These are phyloP conservation scores for Triplophysa bombifrons DNA, from an alignment of 2,797 vertebrate genomes.

Conservation along the genomic window DNA sequence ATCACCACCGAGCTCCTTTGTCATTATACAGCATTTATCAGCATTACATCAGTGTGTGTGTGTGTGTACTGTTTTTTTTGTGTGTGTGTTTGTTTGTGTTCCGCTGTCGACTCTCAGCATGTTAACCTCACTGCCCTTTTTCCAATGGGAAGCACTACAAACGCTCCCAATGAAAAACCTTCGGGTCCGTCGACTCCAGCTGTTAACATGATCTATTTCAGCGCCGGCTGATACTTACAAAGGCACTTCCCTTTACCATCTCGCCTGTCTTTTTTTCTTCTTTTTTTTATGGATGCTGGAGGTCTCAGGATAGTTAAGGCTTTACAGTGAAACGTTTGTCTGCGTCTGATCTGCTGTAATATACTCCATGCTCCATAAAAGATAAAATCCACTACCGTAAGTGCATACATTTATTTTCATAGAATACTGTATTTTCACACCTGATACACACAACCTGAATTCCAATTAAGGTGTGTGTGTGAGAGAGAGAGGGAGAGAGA, in stretches of 20 bases:
- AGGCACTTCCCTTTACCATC: constrained; percentile 13
- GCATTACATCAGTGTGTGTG: not conserved
- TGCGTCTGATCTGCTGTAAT: constrained; percentile 9
- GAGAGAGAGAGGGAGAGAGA: constrained; percentile 10
- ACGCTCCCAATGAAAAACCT: constrained; percentile 54
- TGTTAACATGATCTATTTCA: constrained; percentile 54
- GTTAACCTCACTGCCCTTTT: constrained; percentile 64
- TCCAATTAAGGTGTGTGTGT: constrained; percentile 15
- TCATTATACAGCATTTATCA: not conserved
- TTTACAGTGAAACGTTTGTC: constrained; percentile 20
- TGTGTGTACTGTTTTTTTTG: constrained; percentile 18
- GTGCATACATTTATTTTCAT: constrained; percentile 2
- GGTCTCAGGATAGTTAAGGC: constrained; percentile 26
- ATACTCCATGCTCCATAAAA: not conserved
- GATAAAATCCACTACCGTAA: not conserved
- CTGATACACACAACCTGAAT: constrained; percentile 15
- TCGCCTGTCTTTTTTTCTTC: not conserved
- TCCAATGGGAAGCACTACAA: constrained; percentile 60
- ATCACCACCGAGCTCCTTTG: not conserved
- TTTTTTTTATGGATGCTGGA: not conserved
- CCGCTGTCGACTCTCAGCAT: constrained; percentile 56
- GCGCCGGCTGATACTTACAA: constrained; percentile 14
- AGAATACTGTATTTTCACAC: constrained; percentile 13
- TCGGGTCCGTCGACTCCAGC: constrained; percentile 57
- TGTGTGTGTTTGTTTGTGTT: constrained; percentile 64